These are phyloP conservation scores for Phalacrocorax pelagicus DNA, from an alignment of 2,113 vertebrate species.

Conservation along the genomic window DNA sequence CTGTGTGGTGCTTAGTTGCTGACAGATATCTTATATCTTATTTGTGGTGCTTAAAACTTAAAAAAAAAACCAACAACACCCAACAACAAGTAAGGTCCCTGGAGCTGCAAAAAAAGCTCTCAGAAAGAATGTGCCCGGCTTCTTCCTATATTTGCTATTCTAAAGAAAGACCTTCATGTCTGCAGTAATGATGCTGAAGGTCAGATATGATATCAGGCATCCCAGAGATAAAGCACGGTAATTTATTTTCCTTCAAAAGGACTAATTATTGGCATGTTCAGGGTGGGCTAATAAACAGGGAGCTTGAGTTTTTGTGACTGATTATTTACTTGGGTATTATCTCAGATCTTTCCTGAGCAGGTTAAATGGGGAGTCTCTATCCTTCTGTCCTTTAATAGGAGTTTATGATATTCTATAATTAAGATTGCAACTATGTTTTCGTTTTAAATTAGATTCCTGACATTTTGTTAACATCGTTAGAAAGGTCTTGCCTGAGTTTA, in stretches of 20 bases:
- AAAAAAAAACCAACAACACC: background rate
- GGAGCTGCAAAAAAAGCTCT: background rate
- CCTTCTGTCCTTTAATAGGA: background rate
- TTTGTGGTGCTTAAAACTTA: background rate
- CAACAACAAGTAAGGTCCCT: background rate
- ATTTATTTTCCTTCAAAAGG: constrained; percentile 67
- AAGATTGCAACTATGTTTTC: constrained; percentile 19
- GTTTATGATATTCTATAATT: constrained; percentile 21
- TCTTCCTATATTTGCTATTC: background rate
- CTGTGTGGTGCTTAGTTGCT: too few species aligned
- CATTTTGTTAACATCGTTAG: constrained; percentile 26
- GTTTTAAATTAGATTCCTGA: constrained; percentile 38
- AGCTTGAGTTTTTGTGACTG: constrained; percentile 10
- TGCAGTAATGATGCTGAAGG: constrained; percentile 69
- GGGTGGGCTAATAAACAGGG: constrained; percentile 29
- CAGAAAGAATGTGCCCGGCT: background rate
- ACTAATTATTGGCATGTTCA: constrained; percentile 66
- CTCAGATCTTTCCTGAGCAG: constrained; percentile 4
- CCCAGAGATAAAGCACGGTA: constrained; percentile 47
- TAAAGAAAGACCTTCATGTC: constrained; percentile 39
- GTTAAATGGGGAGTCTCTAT: constrained; percentile 13
- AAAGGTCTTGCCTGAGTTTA: constrained; percentile 34
- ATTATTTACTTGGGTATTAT: constrained; percentile 46
- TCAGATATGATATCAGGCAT: constrained; percentile 63
- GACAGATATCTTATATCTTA: background rate